Base-by-base conservation (phyloP, 2,797 vertebrate species). In the Toxotes lorentzi region DNA sequence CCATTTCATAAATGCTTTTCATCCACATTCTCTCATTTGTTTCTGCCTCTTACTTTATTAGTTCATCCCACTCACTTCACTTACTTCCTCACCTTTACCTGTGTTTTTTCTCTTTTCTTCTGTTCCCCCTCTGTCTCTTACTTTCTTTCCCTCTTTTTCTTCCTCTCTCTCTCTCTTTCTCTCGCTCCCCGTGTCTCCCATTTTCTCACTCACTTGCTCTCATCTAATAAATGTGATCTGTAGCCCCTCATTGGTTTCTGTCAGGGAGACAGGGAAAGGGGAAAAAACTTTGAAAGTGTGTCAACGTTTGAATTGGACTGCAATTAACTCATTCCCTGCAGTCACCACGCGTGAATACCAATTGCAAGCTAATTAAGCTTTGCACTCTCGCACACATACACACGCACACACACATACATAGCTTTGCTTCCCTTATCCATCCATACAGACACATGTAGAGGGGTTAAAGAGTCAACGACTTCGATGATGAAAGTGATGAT, bases 251-350 rank as follows among this genome's bases (percentile, higher is more conserved):
- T 91, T 92, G 92, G 88, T 91, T 93, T 79, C 90, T 93, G 90
- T 90, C 91, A 91, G 88, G 75, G 69, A 86, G 70, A 85, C 76
- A 66, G 84, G 71, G 85, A 88, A 71, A 85, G 73, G 84, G 89
- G 40, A 60, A 75, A 87, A 91, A 93, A 93, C 92, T 94, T 95
- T 94, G 86, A 94, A 95, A 94, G 91, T 94, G 88, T 95, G 92
- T 92, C 90, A 94, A 92, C 89, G 93, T 95, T 95, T 94, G 94
- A 95, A 95, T 95, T 93, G 93, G 91, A 93, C 91, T 89, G 93
- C 95, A 95, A 95, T 95, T 96, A 95, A 94, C 94, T 95, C 90
- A 91, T 95, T 95, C 94, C 95, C 94, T 89, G 87, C 92, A 95
- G 95, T 94, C 94, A 96, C 92, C 87, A 82, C 68, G 89, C 84